Conservation (phyloP, 2,888 invertebrate species). For the Macropis europaea region DNA sequence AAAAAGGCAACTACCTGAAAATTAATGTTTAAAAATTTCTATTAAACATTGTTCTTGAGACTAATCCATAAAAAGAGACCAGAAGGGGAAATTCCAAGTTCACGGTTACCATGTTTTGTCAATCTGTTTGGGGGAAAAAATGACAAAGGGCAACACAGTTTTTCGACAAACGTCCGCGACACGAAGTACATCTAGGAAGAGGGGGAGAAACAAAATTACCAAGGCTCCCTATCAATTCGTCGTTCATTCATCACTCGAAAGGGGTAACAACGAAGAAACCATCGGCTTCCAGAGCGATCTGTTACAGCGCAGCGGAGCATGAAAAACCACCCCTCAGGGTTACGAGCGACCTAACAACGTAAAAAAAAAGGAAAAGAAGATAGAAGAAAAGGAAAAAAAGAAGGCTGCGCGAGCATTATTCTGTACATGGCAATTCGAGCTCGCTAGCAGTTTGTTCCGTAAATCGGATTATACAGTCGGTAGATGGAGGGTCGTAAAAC, state of each 20-base stretch:
- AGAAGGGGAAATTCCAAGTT: too few species aligned
- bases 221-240: not conserved
- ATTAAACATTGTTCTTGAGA: too few species aligned
- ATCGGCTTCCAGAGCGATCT: conserved; percentile 6
- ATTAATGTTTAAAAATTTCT: too few species aligned
- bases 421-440: conserved; percentile 17
- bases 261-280: not conserved
- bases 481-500: conserved; percentile 42
- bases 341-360: conserved; percentile 5
- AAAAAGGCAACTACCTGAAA: too few species aligned
- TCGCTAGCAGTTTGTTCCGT: conserved; percentile 26
- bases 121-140: too few species aligned
- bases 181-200: too few species aligned
- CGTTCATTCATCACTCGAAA: not conserved
- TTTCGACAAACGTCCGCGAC: too few species aligned
- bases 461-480: conserved; percentile 48
- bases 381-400: not conserved
- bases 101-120: not conserved
- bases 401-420: conserved; percentile 6
- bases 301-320: conserved; percentile 1
- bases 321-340: not conserved
- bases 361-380: too few species aligned
- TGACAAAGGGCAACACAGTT: too few species aligned
- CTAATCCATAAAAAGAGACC: too few species aligned
- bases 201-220: not conserved